Conservation (phyloP, 2,888 invertebrate genomes). For the Mesorhabditis spiculigera region DNA sequence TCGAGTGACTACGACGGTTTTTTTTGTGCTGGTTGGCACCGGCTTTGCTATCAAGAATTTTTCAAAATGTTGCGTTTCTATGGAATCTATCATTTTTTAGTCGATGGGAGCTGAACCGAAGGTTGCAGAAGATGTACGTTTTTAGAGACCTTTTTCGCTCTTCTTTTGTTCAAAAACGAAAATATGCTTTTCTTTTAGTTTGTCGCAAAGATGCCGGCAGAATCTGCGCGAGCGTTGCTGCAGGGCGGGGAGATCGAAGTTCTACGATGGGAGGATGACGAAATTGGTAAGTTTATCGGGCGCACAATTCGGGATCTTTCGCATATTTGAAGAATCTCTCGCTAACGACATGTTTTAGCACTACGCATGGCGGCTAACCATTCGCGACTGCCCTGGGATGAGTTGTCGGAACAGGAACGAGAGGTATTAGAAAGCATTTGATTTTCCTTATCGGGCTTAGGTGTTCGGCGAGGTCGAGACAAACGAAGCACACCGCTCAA, state of each 20-base stretch:
- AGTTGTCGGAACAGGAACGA: constrained; percentile 39
- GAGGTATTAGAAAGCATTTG: constrained; percentile 11
- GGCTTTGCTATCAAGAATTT: too few relatives aligned
- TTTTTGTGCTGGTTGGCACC: too few relatives aligned
- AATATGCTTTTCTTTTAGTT: too few relatives aligned
- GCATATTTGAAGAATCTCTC: background rate
- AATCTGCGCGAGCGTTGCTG: too few relatives aligned
- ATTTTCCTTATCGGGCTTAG: background rate
- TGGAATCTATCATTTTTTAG: too few relatives aligned
- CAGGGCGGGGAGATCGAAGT: constrained; percentile 23
- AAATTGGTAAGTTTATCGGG: constrained; percentile 27
- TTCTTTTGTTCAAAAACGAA: too few relatives aligned
- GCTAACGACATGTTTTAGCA: constrained; percentile 21
- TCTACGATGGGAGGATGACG: constrained; percentile 43
- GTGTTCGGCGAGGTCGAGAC: background rate
- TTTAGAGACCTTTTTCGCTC: too few relatives aligned
- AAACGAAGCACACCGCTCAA: constrained; percentile 16
- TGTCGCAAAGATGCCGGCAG: too few relatives aligned
- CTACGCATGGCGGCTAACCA: constrained; percentile 38
- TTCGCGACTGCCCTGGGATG: constrained; percentile 43
- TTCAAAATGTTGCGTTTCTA: too few relatives aligned
- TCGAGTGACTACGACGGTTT: too few relatives aligned
- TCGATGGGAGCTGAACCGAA: too few relatives aligned
- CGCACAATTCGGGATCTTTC: background rate
- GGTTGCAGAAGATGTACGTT: too few relatives aligned